phyloP scores from a whole-genome alignment of 2,797 vertebrate genomes.

The Chelmon rostratus region DNA sequence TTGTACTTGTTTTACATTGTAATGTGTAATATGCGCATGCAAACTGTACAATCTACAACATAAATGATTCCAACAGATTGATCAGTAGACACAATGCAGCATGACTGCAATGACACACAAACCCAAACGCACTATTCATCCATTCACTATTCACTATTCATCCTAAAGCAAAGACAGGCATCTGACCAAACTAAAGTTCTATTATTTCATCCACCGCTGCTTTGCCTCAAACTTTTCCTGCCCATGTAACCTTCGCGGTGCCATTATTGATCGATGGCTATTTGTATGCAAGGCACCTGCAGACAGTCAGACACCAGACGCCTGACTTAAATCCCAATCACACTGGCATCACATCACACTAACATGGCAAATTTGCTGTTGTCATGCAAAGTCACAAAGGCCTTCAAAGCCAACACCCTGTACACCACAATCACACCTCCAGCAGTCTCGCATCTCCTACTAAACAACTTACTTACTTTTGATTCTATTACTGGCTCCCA shows the following conservation, averaged over 20 bases:
- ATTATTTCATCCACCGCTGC: not conserved
- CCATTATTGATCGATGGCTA: conserved; percentile 57
- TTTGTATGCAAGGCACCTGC: conserved; percentile 62
- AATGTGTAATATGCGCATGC: not conserved
- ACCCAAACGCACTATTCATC: too few relatives aligned
- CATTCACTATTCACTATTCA: not conserved
- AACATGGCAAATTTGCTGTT: conserved; percentile 4
- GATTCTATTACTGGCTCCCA: not conserved
- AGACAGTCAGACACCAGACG: conserved; percentile 23
- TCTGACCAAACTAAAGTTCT: not conserved
- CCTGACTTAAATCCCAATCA: conserved; percentile 56
- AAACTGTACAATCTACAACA: not conserved
- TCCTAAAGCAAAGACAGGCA: not conserved
- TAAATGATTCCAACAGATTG: not conserved
- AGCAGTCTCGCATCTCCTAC: not conserved
- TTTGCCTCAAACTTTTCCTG: not conserved
- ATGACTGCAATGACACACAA: not conserved
- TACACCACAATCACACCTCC: not conserved
- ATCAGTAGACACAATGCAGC: not conserved
- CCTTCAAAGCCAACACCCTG: not conserved
- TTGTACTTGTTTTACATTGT: not conserved
- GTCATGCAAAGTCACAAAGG: conserved; percentile 12
- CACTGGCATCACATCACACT: too few relatives aligned
- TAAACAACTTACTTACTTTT: not conserved
- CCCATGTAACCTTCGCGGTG: conserved; percentile 34